A percentile compares a stretch with the other conserved stretches of the same genome.
Conservation (phyloP, 1,140 invertebrate species). For the Nylanderia fulva region DNA sequence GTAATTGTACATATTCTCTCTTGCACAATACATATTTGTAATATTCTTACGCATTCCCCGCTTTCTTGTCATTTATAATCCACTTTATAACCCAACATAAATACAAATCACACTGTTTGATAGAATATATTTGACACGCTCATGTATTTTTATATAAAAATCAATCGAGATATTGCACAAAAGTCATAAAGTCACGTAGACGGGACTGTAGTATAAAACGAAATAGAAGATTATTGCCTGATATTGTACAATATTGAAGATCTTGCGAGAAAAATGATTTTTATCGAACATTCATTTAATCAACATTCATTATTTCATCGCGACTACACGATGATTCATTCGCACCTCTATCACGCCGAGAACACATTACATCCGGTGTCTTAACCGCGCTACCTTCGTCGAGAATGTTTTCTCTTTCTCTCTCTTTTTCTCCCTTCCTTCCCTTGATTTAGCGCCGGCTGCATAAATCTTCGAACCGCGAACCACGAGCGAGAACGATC, state of each 20-base stretch:
- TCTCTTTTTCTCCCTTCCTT: neutral
- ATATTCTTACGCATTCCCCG: constrained; percentile 5
- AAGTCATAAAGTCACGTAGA: constrained; percentile 2
- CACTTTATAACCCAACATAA: constrained; percentile 18
- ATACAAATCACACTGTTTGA: constrained; percentile 13
- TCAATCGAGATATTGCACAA: constrained; percentile 4
- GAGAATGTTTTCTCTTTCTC: constrained; percentile 11
- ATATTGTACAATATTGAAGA: neutral
- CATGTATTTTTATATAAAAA: neutral
- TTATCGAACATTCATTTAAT: constrained; percentile 11
- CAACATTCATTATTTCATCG: constrained; percentile 22
- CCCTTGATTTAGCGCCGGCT: constrained; percentile 55
- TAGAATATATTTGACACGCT: constrained; percentile 6
- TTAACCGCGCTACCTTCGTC: constrained; percentile 24
- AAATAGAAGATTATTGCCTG: neutral
- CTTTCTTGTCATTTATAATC: constrained; percentile 40
- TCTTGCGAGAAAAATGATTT: neutral
- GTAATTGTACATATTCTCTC: constrained; percentile 9
- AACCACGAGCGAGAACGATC: constrained; percentile 35
- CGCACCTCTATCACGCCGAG: neutral
- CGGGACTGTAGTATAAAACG: neutral
- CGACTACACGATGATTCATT: constrained; percentile 16
- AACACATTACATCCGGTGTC: neutral
- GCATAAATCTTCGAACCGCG: constrained; percentile 70
- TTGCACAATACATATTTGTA: constrained; percentile 32